Evolutionary conservation across 53 echinoderm and acorn worm genomes (phyloP).

Genomic region (Patiria pectinifera): DNA sequence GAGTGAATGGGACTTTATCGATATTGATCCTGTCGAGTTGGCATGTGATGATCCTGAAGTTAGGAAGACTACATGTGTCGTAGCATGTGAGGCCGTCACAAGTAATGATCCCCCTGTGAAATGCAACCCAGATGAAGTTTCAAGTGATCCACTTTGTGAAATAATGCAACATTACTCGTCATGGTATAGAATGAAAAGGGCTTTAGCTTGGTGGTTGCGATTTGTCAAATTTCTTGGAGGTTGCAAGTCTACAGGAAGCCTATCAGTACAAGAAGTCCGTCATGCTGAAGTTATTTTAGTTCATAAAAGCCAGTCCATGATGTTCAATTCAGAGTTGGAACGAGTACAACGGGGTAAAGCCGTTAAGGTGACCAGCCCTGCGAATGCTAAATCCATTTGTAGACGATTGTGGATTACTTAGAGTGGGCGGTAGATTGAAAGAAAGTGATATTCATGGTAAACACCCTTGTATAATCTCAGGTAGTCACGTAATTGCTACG

Average conservation of each 20-base stretch:
- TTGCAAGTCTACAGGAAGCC: not conserved
- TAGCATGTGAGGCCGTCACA: not conserved
- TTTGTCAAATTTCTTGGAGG: not conserved
- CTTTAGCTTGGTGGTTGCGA: slow-evolving; percentile 27
- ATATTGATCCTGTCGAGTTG: not conserved
- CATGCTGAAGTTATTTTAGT: not conserved
- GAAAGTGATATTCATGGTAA: not conserved
- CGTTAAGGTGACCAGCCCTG: slow-evolving; percentile 1
- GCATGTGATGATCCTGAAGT: slow-evolving; percentile 20
- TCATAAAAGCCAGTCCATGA: slow-evolving; percentile 3
- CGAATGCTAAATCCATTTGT: slow-evolving; percentile 28
- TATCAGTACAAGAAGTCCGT: slow-evolving; percentile 1
- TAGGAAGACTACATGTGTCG: not conserved
- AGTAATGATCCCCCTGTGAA: not conserved
- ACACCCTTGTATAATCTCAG: not conserved
- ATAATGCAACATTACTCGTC: slow-evolving; percentile 51
- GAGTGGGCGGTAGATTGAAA: slow-evolving; percentile 9
- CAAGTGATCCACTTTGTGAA: slow-evolving; percentile 25
- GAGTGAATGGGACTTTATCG: not conserved
- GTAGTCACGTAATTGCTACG: not conserved
- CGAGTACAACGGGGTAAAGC: slow-evolving; percentile 8
- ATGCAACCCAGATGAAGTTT: not conserved
- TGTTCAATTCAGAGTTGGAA: not conserved
- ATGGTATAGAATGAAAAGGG: slow-evolving; percentile 53
- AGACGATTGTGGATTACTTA: slow-evolving; percentile 22